Percentiles rank a stretch among this genome's conserved stretches.
These are phyloP conservation scores for Andrena fulva DNA, from an alignment of 2,888 invertebrate genomes.

Conservation along the genomic window DNA sequence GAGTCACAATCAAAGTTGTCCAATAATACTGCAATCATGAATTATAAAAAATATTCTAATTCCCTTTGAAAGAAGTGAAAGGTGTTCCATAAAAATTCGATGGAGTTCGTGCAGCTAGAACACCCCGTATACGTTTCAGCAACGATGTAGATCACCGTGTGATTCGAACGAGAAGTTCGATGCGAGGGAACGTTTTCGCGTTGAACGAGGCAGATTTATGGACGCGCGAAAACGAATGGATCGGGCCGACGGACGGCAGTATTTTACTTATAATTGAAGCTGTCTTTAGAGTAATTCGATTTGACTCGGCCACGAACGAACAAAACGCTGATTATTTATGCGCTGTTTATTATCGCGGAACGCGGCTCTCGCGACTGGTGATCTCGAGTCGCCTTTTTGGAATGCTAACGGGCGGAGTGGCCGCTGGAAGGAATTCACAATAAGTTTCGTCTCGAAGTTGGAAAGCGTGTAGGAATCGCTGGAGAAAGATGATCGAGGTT, in stretches of 20 bases:
- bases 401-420: too few species aligned
- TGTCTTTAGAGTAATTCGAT: constrained; percentile 37
- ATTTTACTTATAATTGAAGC: constrained; percentile 45
- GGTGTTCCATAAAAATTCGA: too few species aligned
- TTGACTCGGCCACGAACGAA: constrained; percentile 21
- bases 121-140: too few species aligned
- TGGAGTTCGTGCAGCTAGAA: too few species aligned
- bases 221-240: constrained; percentile 19
- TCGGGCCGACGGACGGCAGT: constrained; percentile 9
- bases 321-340: constrained; percentile 3
- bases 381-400: too few species aligned
- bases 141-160: too few species aligned
- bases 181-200: constrained; percentile 27
- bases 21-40: too few species aligned
- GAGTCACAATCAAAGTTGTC: too few species aligned
- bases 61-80: too few species aligned
- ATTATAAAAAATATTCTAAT: too few species aligned
- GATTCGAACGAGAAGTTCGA: constrained; percentile 21
- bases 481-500: background rate
- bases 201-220: constrained; percentile 38
- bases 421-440: constrained; percentile 7
- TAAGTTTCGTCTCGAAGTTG: background rate
- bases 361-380: too few species aligned
- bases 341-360: too few species aligned
- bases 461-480: constrained; percentile 10